Conservation (phyloP, 2,797 vertebrate species). For the Hipposideros larvatus region DNA sequence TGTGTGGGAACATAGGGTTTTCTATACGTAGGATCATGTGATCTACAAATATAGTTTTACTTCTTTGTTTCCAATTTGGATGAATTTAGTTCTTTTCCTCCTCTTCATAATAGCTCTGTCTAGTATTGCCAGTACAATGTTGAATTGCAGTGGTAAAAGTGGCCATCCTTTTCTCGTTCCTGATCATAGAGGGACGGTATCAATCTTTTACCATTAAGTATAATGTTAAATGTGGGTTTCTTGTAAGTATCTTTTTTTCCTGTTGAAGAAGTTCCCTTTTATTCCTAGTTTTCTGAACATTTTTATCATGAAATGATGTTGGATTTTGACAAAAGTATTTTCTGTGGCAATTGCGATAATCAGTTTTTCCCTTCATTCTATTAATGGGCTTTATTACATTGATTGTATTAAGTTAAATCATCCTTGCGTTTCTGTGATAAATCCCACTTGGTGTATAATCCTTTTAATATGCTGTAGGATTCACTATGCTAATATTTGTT, state of each 20-base stretch:
- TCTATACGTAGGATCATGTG: background rate
- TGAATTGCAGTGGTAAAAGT: background rate
- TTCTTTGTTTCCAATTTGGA: background rate
- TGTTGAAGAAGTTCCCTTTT: background rate
- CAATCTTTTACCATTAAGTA: background rate
- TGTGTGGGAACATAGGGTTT: background rate
- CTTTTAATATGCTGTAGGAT: background rate
- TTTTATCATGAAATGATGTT: background rate
- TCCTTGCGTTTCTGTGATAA: background rate
- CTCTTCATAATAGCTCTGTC: background rate
- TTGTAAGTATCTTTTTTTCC: background rate
- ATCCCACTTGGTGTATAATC: background rate
- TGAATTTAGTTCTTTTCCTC: background rate
- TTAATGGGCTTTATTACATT: background rate
- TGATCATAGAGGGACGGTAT: background rate
- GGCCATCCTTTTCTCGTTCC: background rate
- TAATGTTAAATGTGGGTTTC: background rate
- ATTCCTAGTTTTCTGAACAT: background rate
- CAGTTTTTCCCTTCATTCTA: background rate
- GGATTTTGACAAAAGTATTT: background rate
- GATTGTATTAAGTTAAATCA: background rate
- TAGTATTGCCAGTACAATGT: background rate
- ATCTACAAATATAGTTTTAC: background rate
- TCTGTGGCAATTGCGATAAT: background rate
- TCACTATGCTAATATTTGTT: background rate